Base-by-base conservation (phyloP, 1,140 invertebrate species). In the Drosophila teissieri region DNA sequence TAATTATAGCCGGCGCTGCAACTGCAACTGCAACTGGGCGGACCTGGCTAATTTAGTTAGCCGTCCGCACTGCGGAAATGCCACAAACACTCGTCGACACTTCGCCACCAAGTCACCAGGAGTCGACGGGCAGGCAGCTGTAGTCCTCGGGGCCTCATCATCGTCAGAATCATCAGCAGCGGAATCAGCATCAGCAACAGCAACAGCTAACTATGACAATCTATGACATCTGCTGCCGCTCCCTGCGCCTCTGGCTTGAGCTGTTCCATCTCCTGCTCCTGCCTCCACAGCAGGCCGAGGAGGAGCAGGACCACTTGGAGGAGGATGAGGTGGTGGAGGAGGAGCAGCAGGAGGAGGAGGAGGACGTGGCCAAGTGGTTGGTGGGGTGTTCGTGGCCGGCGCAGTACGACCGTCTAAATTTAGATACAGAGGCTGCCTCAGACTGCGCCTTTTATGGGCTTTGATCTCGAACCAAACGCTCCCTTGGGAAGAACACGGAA, bases 361-460 rank as follows among this genome's bases (percentile, higher is more conserved):
- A 7, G 48, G 48, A 15, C 52, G 22, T 15, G 14, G 40, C 36
- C 17, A 34, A 17, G 27, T 14, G 31, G 24, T 17, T 37, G 46
- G 49, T 36, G 39, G 42, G 36, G 39, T 62, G 55, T 27, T 46
- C 17, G 45, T 49, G n/a, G 53, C 15, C 10, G 51, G 37, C 51
- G 60, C 75, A 69, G 49, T 56, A 49, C 27, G 74, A 62, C 78
- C 78, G 58, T 83, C 83, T 86, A 86, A 86, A 86, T 86, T 86
- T 86, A 86, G 83, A 65, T 79, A 69, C 84, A 83, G 70, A 69
- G 73, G 76, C 67, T 63, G 65, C 73, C 19, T 42, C 48, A 58
- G 55, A 69, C 82, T 67, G 78, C 39, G 78, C 83, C 84, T 86
- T 86, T 86, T 86, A 86, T 88, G 84, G 83, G 73, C 84, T 89